phyloP scores from a whole-genome alignment of 2,888 invertebrate genomes.

The Ephialtes manifestator region DNA sequence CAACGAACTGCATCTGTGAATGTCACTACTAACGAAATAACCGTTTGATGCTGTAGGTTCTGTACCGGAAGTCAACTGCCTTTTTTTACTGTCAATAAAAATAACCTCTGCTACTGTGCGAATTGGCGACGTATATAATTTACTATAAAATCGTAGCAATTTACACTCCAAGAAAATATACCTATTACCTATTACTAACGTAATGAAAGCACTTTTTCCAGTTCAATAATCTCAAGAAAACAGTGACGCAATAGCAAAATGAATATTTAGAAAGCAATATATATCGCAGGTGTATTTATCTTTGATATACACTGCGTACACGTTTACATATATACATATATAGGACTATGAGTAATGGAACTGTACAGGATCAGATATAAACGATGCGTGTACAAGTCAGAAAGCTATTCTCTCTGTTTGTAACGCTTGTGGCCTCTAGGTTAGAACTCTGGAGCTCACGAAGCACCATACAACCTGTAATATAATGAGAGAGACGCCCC shows the following conservation, averaged over 20 bases:
- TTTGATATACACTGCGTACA: neutral
- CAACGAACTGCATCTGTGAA: no score
- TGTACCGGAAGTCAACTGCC: no score
- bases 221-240: neutral
- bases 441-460: constrained; percentile 51
- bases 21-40: no score
- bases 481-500: constrained; percentile 70
- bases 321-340: neutral
- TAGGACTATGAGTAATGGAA: constrained; percentile 33
- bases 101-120: no score
- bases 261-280: constrained; percentile 30
- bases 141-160: no score
- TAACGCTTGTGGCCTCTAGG: constrained; percentile 34
- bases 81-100: no score
- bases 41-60: no score
- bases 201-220: neutral
- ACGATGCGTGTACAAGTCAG: constrained; percentile 33
- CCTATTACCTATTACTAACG: no score
- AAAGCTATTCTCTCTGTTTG: constrained; percentile 12
- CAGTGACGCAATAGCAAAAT: neutral
- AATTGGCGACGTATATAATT: no score
- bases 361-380: constrained; percentile 19
- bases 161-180: no score
- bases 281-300: constrained; percentile 9
- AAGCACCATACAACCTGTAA: constrained; percentile 71